phyloP scores from a whole-genome alignment of 2,797 vertebrate genomes.

The Smutsia gigantea region DNA sequence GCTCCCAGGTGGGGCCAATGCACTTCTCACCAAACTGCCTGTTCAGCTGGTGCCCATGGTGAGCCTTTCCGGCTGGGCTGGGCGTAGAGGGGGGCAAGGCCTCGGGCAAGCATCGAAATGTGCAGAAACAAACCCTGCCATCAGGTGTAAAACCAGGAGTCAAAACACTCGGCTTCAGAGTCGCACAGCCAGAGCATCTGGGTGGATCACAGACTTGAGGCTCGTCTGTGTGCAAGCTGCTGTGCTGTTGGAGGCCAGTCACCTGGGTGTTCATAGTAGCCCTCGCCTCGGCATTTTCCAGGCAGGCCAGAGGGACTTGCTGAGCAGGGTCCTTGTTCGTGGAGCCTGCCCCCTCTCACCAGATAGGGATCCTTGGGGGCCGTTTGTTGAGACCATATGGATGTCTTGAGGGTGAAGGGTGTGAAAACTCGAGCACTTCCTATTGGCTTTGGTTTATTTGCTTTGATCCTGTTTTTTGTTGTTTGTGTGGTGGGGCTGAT shows the following conservation, averaged over 20 bases:
- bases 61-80: background rate
- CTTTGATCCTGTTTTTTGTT: background rate
- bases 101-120: fast-evolving
- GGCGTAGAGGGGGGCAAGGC: fast-evolving
- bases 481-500: background rate
- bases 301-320: fast-evolving
- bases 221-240: too few relatives aligned
- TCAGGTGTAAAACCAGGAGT: background rate
- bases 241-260: too few relatives aligned
- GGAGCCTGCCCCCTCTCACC: background rate
- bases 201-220: too few relatives aligned
- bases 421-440: fast-evolving
- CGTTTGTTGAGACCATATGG: background rate
- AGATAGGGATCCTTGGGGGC: background rate
- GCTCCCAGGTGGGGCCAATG: background rate
- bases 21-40: background rate
- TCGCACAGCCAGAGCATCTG: fast-evolving
- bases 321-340: background rate
- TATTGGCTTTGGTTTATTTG: background rate
- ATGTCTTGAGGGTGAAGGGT: background rate
- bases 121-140: background rate
- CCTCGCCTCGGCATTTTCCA: fast-evolving
- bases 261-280: too few relatives aligned
- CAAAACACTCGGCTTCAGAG: background rate
- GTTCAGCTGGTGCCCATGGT: fast-evolving